Evolutionary conservation across 2,888 invertebrate species (phyloP), one percentile per base, ranked within the genome.

Genomic region (Subacronicta megacephala): DNA sequence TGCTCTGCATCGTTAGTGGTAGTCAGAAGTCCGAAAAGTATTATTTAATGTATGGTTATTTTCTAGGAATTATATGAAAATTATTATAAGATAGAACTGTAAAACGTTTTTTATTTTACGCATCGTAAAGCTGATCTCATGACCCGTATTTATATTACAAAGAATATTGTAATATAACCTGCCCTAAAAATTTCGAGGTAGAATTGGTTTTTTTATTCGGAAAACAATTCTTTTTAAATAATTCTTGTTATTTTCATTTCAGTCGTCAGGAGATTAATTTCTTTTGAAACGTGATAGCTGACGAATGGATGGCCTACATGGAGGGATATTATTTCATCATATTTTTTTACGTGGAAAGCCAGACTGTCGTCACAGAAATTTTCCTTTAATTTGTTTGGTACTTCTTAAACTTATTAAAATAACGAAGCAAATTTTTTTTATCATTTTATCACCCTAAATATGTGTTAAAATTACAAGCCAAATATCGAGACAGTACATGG

Each of bases 221-320:
- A 18, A 7, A 41, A 58, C 53, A 55, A 62, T 65, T 64, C 36
- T 20, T 47, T 50, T 56, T 52, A n/a, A n/a, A n/a, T 33, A n/a
- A 40, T 54, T 49, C 26, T 46, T 37, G 17, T 42, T 57, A 51
- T 62, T 50, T 53, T 56, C 55, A 26, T 59, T 47, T 69, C 13
- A 10, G 20, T 46, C 36, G 15, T 33, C 41, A 55, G 41, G 54
- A 74, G 56, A 74, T 63, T 71, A 62, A 74, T 68, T 61, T 71
- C 35, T 57, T 70, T 55, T 62, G 54, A 62, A 50, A 63, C 20
- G 1, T 36, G 50, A 49, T 50, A n/a, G 36, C 20, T 51, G 49
- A 49, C 23, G 42, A 61, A 37, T 38, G 31, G 33, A 15, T 40
- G 47, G 17, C 17, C 43, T 33, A 1, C 15, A 3, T 26, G 9